Base-by-base conservation (phyloP, 2,888 invertebrate species). In the Helobdella robusta region DNA sequence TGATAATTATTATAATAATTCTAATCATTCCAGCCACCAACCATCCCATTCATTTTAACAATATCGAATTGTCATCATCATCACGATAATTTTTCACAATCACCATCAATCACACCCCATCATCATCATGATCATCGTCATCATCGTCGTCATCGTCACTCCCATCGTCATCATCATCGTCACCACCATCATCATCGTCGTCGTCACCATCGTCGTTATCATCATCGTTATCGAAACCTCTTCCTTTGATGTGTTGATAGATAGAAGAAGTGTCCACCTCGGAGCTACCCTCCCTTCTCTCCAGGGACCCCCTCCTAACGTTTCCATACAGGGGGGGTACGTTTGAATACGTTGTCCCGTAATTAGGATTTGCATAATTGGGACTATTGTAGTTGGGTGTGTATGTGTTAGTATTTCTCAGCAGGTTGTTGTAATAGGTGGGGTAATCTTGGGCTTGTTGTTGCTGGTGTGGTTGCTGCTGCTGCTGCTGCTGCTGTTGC, bases 201-300 rank as follows among this genome's bases (percentile, higher is more conserved):
- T 64, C 64, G 56, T 54, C 64, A 64, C 35, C 64, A 64, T 54
- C 54, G 56, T 54, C 64, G 56, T 54, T 56, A 54, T 35, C 64
- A 56, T 64, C 64, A 35, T 64, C 64, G 36, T 64, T 56, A 56
- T 64, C 64, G 28, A 30, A 20, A 58, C 58, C 58, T 58, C 58
- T 52, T 25, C 48, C 50, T 48, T 52, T 54, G 15, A 64, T 25
- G 32, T 69, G 67, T 18, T 56, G 65, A 25, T 66, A 59, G 60
- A 70, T 70, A 36, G 70, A 69, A 2, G 70, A 62, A 6, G 66
- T 67, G 59, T 70, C 70, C 5, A 69, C 64, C 46, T 68, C 69
- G n/a, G 66, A 44, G 20, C 54, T 56, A 32, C 54, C 66, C 50
- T 48, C 46, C 23, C 59, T 30, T 46, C 44, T 48, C 46, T 40